Base-by-base conservation (phyloP, 2,797 vertebrate genomes). In the Anguilla anguilla region DNA sequence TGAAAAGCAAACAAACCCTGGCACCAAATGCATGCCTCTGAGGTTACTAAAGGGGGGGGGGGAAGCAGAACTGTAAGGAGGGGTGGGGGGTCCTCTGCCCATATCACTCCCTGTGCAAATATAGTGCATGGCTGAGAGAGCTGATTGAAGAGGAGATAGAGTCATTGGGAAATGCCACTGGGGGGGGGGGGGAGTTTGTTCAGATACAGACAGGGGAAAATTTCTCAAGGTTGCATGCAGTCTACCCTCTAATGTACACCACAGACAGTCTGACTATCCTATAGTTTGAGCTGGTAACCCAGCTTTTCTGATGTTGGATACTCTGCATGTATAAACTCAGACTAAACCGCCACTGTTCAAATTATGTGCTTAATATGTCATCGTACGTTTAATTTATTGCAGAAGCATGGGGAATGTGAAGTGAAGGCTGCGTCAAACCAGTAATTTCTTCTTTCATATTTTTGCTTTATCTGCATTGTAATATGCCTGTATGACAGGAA, bases 121-220 rank as follows among this genome's bases (percentile, higher is more conserved):
- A 49, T 84, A 17, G 53, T 31, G 15, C 83, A n/a, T 57, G 55
- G n/a, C 3, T 59, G 51, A 57, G 57, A 57, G n/a, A 59, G 83
- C 46, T 84, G 83, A 84, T 84, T 55, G 57, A 57, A 57, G 83
- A 84, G 43, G 51, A 84, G 83, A 57, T 84, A 15, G 6, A 84
- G 25, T n/a, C 55, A 55, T 55, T 84, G 49, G 83, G 83, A 55
- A 57, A 84, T 17, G n/a, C 43, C 43, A 46, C 43, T 46, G 72
- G 72, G 72, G 72, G 5, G 3, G 17, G 39, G 72, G 5, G 3
- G 17, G 6, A 43, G 17, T 81, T 49, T 25, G 39, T 22, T 46
- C 17, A 59, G 49, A 83, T 6, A 46, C 7, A 51, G 79, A 82
- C 9, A 22, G 10, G 25, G 49, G 15, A 82, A 49, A 22, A 49